Base-by-base conservation (phyloP, 2,113 vertebrate species). In the Prunella himalayana region DNA sequence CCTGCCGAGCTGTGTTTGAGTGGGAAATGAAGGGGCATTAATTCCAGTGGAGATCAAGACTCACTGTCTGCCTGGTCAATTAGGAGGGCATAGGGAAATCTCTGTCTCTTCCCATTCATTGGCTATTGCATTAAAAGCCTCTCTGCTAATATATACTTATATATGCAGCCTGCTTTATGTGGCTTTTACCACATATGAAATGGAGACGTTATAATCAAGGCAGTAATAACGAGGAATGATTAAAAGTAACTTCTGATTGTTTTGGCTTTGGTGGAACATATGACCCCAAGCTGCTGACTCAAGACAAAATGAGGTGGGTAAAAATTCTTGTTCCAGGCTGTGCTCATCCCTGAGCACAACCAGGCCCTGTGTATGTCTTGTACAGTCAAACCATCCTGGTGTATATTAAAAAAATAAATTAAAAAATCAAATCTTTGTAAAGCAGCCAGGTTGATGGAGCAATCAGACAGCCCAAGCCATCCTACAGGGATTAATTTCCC, bases 241-340 rank as follows among this genome's bases (percentile, higher is more conserved):
- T 97, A 95, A 93, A 97, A 96, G 90, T 92, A 79, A 86, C 13
- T 93, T 90, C 86, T 93, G 95, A 97, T 97, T 97, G 94, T 97
- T 96, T 96, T 97, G 95, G 93, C 93, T 92, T 95, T 68, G 80
- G 72, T 92, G 59, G 42, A 79, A 88, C n/a, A 37, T 41, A 83
- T 70, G 92, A 78, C 92, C 86, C 78, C 69, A 86, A 94, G 95
- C 44, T 94, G 96, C 95, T 96, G 95, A 97, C 88, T 95, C 2
- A 31, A 88, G 94, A 84, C 80, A 78, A 90, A 95, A 81, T 8
- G 31, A 86, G 45, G 76, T 6, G 79, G 45, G 33, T 63, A 37
- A 75, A 63, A 64, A 31, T 45, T 51, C 51, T 83, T 22, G 0
- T 93, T 73, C 54, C 11, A 5, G 70, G 39, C 71, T 57, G 25